Base-by-base conservation (phyloP, 2,888 invertebrate genomes). In the Netelia melanura region DNA sequence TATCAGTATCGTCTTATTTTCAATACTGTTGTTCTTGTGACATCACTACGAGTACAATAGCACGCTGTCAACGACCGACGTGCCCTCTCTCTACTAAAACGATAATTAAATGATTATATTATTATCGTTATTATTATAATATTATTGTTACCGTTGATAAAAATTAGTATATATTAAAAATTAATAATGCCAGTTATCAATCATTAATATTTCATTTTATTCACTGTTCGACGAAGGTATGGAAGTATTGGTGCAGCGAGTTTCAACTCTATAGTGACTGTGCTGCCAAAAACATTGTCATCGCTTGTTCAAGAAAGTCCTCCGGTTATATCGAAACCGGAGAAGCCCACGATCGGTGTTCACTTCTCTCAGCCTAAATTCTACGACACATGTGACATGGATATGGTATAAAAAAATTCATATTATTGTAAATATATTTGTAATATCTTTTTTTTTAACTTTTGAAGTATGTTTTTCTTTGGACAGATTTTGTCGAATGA, bases 221-320 rank as follows among this genome's bases (percentile, higher is more conserved):
- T 38, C 8, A 38, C 6, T 38, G 6, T 38, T 38, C 38, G 6
- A 38, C 1, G 6, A 71, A 91, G 91, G 70, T 91, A 91, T 67
- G 91, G 91, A 65, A 91, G 90, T 71, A 48, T 89, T 25, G 88
- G 87, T 23, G 72, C 86, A 2, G 86, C 86, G 25, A 89, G 87
- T 84, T 84, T 86, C 14, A 88, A 86, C 80, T 90, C 91, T 21
- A 84, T 85, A 0, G 71, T 81, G 38, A 88, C 88, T 54, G 77
- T 87, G 65, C 48, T 90, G 61, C 88, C 91, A 38, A 90, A 86
- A 85, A 89, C 87, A 88, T 78, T 89, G 68, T 87, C 89, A 44
- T 86, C 89, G 9, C 71, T 89, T 14, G 81, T 44, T 21, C 87
- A 79, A 23, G 86, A 87, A n/a, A 89, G 77, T 74, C 68, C 83